Conservation (phyloP, 2,888 invertebrate genomes). For the Hypsopygia costalis region DNA sequence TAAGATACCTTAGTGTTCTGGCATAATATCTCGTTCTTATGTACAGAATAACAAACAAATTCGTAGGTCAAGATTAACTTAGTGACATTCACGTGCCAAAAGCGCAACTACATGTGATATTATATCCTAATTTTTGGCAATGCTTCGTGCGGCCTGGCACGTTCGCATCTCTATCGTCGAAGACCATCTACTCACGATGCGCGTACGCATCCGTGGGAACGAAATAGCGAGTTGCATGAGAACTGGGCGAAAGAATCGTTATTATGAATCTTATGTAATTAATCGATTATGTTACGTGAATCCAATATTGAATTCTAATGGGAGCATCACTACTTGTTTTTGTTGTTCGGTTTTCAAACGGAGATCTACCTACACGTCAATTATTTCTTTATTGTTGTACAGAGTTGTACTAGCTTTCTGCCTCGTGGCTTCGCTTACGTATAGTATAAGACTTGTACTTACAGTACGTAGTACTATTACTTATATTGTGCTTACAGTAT, state of each 20-base stretch:
- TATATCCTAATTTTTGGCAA: slow-evolving; percentile 25
- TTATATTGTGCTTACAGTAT: no score
- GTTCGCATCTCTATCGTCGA: slow-evolving; percentile 50
- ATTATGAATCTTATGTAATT: slow-evolving; percentile 12
- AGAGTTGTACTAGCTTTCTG: no score
- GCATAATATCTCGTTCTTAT: no score
- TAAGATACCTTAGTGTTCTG: no score
- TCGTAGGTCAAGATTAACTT: neutral
- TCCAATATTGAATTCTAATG: slow-evolving; percentile 2
- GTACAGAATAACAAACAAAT: neutral
- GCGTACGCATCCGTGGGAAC: slow-evolving; percentile 40
- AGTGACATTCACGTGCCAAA: neutral
- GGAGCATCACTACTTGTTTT: slow-evolving; percentile 1
- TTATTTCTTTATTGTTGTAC: no score
- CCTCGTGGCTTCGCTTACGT: no score
- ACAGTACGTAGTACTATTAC: no score
- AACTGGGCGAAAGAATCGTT: slow-evolving; percentile 21
- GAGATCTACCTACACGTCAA: no score
- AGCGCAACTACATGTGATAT: neutral
- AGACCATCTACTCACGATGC: slow-evolving; percentile 58
- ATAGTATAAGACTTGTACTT: no score
- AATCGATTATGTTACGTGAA: slow-evolving; percentile 8
- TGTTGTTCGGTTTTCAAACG: no score
- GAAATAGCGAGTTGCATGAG: slow-evolving; percentile 13
- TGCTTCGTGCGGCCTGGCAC: slow-evolving; percentile 39